Percentiles rank a stretch among this genome's conserved stretches.
Evolutionary conservation across 2,888 invertebrate species (phyloP).

Genomic region (Hipparchia sbordonii): DNA sequence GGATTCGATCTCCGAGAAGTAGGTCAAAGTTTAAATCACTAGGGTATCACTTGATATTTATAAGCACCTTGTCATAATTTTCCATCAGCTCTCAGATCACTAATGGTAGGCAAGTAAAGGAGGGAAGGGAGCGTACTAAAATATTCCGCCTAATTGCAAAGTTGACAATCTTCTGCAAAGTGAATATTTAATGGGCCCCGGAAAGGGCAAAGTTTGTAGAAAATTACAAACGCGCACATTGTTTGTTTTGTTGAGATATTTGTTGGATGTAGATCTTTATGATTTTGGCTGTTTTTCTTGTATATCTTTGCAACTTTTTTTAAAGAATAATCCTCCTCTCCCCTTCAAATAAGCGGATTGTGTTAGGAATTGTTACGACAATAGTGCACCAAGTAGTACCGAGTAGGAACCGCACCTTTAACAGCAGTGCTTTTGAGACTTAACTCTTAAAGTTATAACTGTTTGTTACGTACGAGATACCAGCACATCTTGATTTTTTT

Average conservation of each 20-base stretch:
- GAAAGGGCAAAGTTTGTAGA: conserved; percentile 21
- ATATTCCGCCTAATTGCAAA: conserved; percentile 55
- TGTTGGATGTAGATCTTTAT: conserved; percentile 6
- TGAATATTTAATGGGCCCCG: conserved; percentile 41
- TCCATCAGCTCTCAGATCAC: background rate
- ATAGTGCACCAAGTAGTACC: too few relatives aligned
- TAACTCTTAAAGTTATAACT: too few relatives aligned
- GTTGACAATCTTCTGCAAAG: conserved; percentile 49
- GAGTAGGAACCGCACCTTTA: too few relatives aligned
- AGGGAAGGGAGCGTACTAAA: conserved; percentile 38
- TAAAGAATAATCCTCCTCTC: too few relatives aligned
- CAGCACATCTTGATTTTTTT: too few relatives aligned
- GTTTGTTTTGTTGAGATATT: conserved; percentile 19
- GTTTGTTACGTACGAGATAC: too few relatives aligned
- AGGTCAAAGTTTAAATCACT: too few relatives aligned
- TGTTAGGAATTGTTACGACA: too few relatives aligned
- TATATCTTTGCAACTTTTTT: background rate
- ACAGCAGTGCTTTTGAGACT: too few relatives aligned
- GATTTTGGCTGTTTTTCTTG: background rate
- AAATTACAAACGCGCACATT: conserved; percentile 15
- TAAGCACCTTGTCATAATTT: background rate
- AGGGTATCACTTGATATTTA: background rate
- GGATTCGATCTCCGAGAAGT: too few relatives aligned
- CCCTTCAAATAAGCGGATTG: too few relatives aligned
- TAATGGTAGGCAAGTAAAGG: background rate